Base-by-base conservation (phyloP, 1,140 invertebrate species). In the Drosophila kanapiae region DNA sequence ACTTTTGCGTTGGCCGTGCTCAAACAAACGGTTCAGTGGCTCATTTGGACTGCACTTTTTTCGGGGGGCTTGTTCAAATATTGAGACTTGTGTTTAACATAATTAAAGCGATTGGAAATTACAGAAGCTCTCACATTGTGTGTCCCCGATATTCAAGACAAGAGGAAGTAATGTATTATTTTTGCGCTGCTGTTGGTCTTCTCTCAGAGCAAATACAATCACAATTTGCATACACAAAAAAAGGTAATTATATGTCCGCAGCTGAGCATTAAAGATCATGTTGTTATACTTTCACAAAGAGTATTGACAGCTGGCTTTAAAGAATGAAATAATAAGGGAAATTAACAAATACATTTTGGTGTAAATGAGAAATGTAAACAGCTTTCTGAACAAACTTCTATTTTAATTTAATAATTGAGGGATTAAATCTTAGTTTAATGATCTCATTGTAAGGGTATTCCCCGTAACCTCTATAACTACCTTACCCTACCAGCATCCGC, bases 91-190 rank as follows among this genome's bases (percentile, higher is more conserved):
- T 85, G 81, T 90, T 88, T 88, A 88, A 78, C 78, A 75, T 88
- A 88, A 88, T 88, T 90, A 88, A 90, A 83, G 84, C 77, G 63
- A 84, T 67, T 81, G 81, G 71, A 88, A 90, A 90, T 82, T 84
- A 90, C 81, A 84, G 81, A 70, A 70, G 75, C 80, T 38, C 64
- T 29, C 9, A 5, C 29, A 57, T 43, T 18, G 56, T 33, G 14
- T 53, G 23, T 4, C 42, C 47, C 43, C 14, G 6, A 64, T 37
- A n/a, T 14, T n/a, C 23, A 42, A 47, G 42, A 37, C 57, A 27
- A 56, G 64, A 78, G 75, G 75, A 78, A 78, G 37, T 63, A 59
- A 60, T 69, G 45, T 62, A 79, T 57, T 61, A 57, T 43, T 71
- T 59, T 59, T 61, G 31, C 65, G 18, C 56, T 27, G 56, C 23